Conservation (phyloP, 2,888 invertebrate genomes). For the Omphaloscelis lunosa region DNA sequence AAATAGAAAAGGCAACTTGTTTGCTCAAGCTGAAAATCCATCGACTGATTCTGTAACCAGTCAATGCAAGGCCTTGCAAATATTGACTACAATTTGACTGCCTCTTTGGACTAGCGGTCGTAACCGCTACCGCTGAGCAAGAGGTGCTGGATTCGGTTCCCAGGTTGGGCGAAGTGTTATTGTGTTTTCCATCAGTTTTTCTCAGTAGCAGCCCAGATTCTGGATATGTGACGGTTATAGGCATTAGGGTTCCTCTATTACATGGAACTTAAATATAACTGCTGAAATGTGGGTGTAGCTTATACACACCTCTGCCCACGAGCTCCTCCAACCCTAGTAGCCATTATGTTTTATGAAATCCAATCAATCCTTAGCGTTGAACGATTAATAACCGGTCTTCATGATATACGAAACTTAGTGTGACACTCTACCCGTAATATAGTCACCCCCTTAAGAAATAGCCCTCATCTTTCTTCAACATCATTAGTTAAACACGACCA, state of each 20-base stretch:
- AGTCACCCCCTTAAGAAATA: constrained; percentile 77
- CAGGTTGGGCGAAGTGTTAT: background rate
- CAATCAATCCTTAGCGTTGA: constrained; percentile 21
- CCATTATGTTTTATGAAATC: constrained; percentile 18
- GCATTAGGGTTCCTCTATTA: background rate
- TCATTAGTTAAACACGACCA: constrained; percentile 79
- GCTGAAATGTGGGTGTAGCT: too few relatives aligned
- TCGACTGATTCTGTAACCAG: background rate
- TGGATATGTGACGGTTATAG: background rate
- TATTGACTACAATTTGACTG: background rate
- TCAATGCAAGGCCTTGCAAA: background rate
- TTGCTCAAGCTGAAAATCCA: background rate
- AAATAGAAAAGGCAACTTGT: background rate
- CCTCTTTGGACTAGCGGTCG: background rate
- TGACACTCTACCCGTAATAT: constrained; percentile 56
- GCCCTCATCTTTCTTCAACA: constrained; percentile 79
- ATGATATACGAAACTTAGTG: constrained; percentile 51
- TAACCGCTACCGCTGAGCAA: background rate
- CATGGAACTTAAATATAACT: background rate
- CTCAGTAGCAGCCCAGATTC: background rate
- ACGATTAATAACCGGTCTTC: constrained; percentile 35
- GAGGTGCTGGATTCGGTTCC: background rate
- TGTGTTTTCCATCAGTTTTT: background rate
- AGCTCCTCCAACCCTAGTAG: background rate
- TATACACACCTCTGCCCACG: too few relatives aligned